Evolutionary conservation across 2,888 invertebrate species (phyloP), one percentile per base, ranked within the genome.

Genomic region (Cataglyphis livida): DNA sequence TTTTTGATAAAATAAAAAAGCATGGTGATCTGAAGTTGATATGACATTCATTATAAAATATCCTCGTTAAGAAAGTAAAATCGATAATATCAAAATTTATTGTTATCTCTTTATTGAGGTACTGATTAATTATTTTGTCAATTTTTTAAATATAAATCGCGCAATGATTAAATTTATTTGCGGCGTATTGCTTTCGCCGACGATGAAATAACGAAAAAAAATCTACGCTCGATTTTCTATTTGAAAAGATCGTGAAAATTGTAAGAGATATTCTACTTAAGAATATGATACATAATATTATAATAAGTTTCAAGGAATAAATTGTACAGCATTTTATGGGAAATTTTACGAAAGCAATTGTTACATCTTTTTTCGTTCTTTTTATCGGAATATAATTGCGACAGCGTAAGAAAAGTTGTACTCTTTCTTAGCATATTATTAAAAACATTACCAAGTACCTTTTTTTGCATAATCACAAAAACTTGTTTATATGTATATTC

Each of bases 381-480:
- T 66, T 15, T 59, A 21, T 32, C 15, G 35, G 25, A 79, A 79
- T 79, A 35, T 79, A 71, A 79, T 79, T 68, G 41, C 12, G 21
- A 44, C 10, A 35, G n/a, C 1, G 78, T 32, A 41, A 70, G 70
- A 59, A 54, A 78, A 78, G 70, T 78, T 70, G 25, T n/a, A 44
- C 18, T 15, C 51, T 59, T 32, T 32, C 35, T 9, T 12, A 12
- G 25, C 35, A 71, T 79, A 70, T 59, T 70, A 78, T 70, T 78
- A 71, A 71, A 35, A 48, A 41, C 44, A 18, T 41, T 57, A 21
- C 21, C 71, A 57, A 71, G 59, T 79, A 48, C 70, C 71, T 61
- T 71, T 70, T 61, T 71, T 70, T 79, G 61, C 44, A 35, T 41
- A 66, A 18, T 57, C n/a, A 48, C 57, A 48, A 79, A 79, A 71